A percentile compares a stretch with the other conserved stretches of the same genome.
Conservation (phyloP, 2,888 invertebrate genomes). For the Agrochola litura region DNA sequence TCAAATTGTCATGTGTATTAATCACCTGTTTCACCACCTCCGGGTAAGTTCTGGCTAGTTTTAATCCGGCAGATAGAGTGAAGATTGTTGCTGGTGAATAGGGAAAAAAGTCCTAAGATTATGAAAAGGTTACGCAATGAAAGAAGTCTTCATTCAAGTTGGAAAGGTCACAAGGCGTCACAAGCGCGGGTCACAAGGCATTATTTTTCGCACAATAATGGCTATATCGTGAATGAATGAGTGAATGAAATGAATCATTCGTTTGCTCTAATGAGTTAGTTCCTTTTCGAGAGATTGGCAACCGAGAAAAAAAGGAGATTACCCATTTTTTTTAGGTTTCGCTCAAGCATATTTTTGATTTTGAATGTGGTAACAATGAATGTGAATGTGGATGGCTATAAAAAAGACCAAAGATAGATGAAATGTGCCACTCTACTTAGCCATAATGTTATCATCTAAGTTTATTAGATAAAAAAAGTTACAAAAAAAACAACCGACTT, state of each 20-base stretch:
- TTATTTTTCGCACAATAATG: background rate
- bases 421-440: too few relatives aligned
- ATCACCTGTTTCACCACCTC: too few relatives aligned
- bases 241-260: conserved; percentile 1
- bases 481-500: too few relatives aligned
- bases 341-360: too few relatives aligned
- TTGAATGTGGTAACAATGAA: too few relatives aligned
- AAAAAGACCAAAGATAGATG: too few relatives aligned
- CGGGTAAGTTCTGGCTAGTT: too few relatives aligned
- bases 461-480: too few relatives aligned
- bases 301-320: background rate
- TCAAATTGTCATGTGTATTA: too few relatives aligned
- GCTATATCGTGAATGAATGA: background rate
- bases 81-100: background rate
- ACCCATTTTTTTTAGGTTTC: background rate
- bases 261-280: conserved; percentile 26
- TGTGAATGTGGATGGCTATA: too few relatives aligned
- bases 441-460: too few relatives aligned
- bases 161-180: conserved; percentile 14
- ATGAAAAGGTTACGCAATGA: background rate
- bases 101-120: background rate
- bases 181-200: background rate
- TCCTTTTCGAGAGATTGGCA: conserved; percentile 7
- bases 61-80: background rate
- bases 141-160: background rate